These are phyloP conservation scores for Camptogramma bilineatum DNA, from an alignment of 2,888 invertebrate species.

Conservation along the genomic window DNA sequence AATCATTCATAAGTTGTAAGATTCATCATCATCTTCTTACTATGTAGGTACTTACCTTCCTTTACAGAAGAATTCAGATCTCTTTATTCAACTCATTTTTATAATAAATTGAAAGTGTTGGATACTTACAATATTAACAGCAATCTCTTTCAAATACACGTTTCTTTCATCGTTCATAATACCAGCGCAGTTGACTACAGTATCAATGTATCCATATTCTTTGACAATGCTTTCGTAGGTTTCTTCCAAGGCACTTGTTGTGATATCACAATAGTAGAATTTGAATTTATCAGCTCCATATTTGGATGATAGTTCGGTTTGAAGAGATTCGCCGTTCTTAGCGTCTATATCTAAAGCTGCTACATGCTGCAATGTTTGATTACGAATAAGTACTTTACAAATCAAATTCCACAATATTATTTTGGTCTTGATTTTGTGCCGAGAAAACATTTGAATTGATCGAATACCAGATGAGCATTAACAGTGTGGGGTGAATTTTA, in stretches of 20 bases:
- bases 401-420: too few species aligned
- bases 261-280: constrained; percentile 66
- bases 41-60: too few species aligned
- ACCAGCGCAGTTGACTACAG: constrained; percentile 71
- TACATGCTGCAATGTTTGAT: constrained; percentile 57
- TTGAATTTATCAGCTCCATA: constrained; percentile 53
- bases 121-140: constrained; percentile 69
- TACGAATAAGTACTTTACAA: too few species aligned
- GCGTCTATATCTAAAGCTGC: constrained; percentile 60
- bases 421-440: too few species aligned
- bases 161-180: constrained; percentile 69
- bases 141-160: constrained; percentile 64
- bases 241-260: constrained; percentile 53
- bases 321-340: constrained; percentile 50
- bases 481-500: too few species aligned
- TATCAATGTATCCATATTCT: constrained; percentile 64
- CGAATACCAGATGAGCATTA: too few species aligned
- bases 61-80: too few species aligned
- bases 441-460: too few species aligned
- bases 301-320: constrained; percentile 52
- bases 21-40: too few species aligned
- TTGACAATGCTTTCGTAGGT: constrained; percentile 56
- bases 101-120: neutral
- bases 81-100: too few species aligned
- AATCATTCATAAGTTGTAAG: too few species aligned